Evolutionary conservation across 2,888 invertebrate species (phyloP).

Genomic region (Pseudoips prasinana): DNA sequence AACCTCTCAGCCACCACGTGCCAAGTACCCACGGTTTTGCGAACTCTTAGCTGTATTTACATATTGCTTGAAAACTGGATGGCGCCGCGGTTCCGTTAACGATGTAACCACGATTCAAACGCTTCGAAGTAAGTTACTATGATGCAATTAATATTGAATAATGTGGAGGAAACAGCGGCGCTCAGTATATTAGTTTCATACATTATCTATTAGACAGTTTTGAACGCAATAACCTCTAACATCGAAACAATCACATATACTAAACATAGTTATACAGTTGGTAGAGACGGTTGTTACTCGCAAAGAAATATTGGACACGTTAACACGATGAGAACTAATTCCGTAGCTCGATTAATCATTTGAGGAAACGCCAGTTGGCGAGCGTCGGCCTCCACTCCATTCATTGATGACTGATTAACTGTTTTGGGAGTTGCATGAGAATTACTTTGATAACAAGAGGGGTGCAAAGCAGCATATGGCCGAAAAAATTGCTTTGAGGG

Average conservation of each 20-base stretch:
- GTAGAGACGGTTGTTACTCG: too few species aligned
- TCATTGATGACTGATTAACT: constrained; percentile 37
- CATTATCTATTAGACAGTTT: too few species aligned
- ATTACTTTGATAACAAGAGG: too few species aligned
- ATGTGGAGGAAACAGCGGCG: too few species aligned
- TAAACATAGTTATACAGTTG: too few species aligned
- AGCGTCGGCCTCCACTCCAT: constrained; percentile 20
- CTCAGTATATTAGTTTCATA: too few species aligned
- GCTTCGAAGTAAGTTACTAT: constrained; percentile 7
- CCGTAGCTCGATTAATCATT: constrained; percentile 34
- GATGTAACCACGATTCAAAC: constrained; percentile 12
- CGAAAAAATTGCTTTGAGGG: too few species aligned
- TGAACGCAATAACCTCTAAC: too few species aligned
- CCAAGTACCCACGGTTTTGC: constrained; percentile 44
- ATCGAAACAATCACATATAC: too few species aligned
- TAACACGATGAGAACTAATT: constrained; percentile 31
- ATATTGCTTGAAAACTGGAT: too few species aligned
- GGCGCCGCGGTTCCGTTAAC: too few species aligned
- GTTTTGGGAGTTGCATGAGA: constrained; percentile 16
- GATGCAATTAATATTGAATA: too few species aligned
- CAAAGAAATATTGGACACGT: constrained; percentile 29
- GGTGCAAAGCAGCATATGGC: constrained; percentile 1
- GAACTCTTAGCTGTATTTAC: constrained; percentile 27
- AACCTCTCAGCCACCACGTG: constrained; percentile 49
- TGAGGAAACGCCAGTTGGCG: constrained; percentile 27